Conservation (phyloP, 2,797 vertebrate species). For the Sebastes hubbsi region DNA sequence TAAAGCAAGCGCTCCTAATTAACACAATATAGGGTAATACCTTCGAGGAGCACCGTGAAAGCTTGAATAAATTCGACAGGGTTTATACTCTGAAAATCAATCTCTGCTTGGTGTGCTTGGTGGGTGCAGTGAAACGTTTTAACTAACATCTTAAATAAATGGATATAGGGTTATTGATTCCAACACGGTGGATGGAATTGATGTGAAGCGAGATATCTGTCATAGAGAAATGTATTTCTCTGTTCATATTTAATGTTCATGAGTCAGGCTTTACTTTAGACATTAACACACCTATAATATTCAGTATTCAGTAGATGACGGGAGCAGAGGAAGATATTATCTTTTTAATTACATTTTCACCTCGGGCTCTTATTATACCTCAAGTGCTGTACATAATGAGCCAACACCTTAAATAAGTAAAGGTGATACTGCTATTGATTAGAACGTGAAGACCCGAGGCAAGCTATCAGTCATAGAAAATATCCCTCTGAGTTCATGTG, state of each 20-base stretch:
- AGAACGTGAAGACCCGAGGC: slow-evolving; percentile 55
- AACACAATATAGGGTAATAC: slow-evolving; percentile 39
- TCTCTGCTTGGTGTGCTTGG: slow-evolving; percentile 1
- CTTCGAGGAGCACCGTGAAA: slow-evolving; percentile 11
- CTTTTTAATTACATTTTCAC: slow-evolving; percentile 77
- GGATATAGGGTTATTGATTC: slow-evolving; percentile 45
- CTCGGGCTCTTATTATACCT: slow-evolving; percentile 68
- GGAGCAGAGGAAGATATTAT: slow-evolving; percentile 66
- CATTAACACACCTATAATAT: slow-evolving; percentile 30
- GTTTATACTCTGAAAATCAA: slow-evolving; percentile 51
- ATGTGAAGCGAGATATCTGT: slow-evolving; percentile 28
- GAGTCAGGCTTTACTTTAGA: slow-evolving; percentile 28
- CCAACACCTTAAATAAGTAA: slow-evolving; percentile 78
- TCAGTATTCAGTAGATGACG: slow-evolving; percentile 56
- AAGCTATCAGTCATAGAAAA: slow-evolving; percentile 67
- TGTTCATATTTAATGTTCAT: slow-evolving; percentile 45
- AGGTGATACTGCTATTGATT: slow-evolving; percentile 76
- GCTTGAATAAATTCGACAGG: slow-evolving; percentile 38
- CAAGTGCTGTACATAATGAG: slow-evolving; percentile 73
- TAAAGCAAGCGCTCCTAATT: slow-evolving; percentile 49
- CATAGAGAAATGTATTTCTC: slow-evolving; percentile 23
- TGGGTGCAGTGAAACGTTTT: slow-evolving; percentile 29
- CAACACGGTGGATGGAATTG: neutral
- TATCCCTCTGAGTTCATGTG: slow-evolving; percentile 49
- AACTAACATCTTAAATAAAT: slow-evolving; percentile 55